Evolutionary conservation across 2,113 vertebrate species (phyloP), one percentile per base, ranked within the genome.

Genomic region (Lagopus leucura): DNA sequence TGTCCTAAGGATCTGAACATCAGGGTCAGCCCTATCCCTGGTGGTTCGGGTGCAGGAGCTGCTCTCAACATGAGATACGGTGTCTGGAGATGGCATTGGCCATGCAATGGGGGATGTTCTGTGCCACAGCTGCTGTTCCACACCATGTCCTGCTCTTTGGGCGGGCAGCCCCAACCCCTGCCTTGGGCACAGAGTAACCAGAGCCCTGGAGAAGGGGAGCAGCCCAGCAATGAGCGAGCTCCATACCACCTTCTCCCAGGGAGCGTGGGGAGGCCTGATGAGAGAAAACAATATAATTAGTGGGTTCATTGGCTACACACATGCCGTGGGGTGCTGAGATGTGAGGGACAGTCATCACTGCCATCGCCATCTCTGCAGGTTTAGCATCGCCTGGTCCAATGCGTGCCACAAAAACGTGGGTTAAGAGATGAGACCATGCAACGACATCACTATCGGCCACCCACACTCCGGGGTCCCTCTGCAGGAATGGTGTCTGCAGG

Each of bases 271-370:
- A 0, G 27, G 58, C 7, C 78, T 90, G 76, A 82, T 52, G 78
- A 69, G 69, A 91, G 89, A 81, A 75, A 94, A 92, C 67, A 63
- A 60, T 67, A 63, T 65, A 93, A 91, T 91, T 92, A 95, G 25
- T 1, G 0, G 82, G 90, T 94, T 92, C 95, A 91, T 66, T 66
- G 58, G 63, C 79, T 83, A 16, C 86, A 78, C 13, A 52, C 38
- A 13, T 3, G 3, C 52, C 1, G 10, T 82, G 67, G 73, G 3
- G 6, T 63, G 47, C 4, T 65, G 61, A 60, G 81, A 80, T 61
- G 70, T 10, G 11, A 63, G 52, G 60, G 61, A 30, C 60, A 43
- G 40, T 87, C 50, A 36, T 58, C 60, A 4, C 34, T 71, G 72
- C 60, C 76, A 81, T 54, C 5, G 0, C 18, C 40, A 6, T 27